A percentile compares a stretch with the other conserved stretches of the same genome.
Conservation (phyloP, 64 coral and sea anemone genomes). For the Montipora efflorescens region DNA sequence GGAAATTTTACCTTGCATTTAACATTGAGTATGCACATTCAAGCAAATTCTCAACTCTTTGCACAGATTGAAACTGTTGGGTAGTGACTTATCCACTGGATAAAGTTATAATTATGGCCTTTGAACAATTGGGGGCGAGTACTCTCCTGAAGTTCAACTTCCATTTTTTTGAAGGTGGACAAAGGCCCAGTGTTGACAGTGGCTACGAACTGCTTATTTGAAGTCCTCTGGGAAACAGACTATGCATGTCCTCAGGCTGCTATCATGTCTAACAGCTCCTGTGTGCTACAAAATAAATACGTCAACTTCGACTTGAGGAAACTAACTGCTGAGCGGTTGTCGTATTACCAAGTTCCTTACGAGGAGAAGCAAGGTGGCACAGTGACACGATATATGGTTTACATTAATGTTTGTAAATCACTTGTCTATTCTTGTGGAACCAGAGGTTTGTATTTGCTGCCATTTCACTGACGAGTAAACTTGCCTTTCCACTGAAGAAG, state of each 20-base stretch:
- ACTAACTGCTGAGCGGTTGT: slow-evolving; percentile 13
- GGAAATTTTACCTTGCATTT: too few species aligned
- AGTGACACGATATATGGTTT: slow-evolving; percentile 60
- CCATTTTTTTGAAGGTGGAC: slow-evolving; percentile 62
- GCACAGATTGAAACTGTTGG: too few species aligned
- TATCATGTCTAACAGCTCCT: slow-evolving; percentile 64
- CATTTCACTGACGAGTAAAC: too few species aligned
- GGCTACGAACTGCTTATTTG: slow-evolving; percentile 69
- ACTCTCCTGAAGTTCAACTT: not conserved
- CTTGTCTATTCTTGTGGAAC: not conserved
- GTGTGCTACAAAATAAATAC: slow-evolving; percentile 78
- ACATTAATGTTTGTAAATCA: slow-evolving; percentile 81
- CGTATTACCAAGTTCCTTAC: slow-evolving; percentile 54
- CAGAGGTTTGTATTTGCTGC: not conserved
- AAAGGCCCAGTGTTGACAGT: slow-evolving; percentile 77
- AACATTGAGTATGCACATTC: too few species aligned
- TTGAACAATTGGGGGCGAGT: not conserved
- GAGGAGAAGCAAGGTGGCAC: not conserved
- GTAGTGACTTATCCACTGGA: too few species aligned
- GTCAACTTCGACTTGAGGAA: slow-evolving; percentile 87
- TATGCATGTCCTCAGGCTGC: slow-evolving; percentile 80
- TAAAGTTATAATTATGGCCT: too few species aligned
- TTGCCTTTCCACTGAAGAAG: too few species aligned
- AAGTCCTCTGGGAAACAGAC: slow-evolving; percentile 91
- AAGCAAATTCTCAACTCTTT: too few species aligned